phyloP scores from a whole-genome alignment of 2,888 invertebrate species.

The Pristionchus exspectatus region DNA sequence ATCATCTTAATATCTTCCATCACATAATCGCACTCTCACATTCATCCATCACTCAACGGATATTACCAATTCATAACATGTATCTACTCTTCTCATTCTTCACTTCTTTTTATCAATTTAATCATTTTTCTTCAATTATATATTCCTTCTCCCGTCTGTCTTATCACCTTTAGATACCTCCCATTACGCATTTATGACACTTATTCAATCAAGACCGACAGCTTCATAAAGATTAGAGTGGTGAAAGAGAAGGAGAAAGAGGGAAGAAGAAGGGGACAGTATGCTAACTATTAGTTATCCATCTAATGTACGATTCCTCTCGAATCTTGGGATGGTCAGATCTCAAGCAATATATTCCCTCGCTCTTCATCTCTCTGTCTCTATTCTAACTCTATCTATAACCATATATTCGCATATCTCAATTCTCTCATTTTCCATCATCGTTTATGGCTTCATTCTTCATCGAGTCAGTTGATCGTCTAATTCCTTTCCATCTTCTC shows the following conservation, averaged over 20 bases:
- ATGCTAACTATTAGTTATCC: neutral
- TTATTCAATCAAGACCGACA: conserved; percentile 2
- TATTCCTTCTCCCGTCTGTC: neutral
- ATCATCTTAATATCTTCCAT: too few species aligned
- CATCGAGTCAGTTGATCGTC: too few species aligned
- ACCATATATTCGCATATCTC: too few species aligned
- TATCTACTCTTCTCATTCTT: neutral
- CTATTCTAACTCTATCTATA: neutral
- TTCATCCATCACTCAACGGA: neutral
- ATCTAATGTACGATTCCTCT: neutral
- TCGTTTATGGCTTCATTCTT: too few species aligned
- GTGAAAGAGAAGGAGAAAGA: neutral
- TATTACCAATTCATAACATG: too few species aligned
- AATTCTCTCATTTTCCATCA: too few species aligned
- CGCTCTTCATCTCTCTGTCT: neutral
- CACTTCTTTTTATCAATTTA: neutral
- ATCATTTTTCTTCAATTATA: neutral
- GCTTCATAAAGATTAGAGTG: neutral
- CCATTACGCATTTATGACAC: neutral
- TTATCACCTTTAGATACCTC: neutral
- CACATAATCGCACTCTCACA: neutral
- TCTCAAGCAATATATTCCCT: neutral
- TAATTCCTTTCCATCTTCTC: neutral
- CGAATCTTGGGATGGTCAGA: neutral
- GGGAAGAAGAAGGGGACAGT: neutral